Percentiles rank a stretch among this genome's conserved stretches.
These are phyloP conservation scores for Cataglyphis cursor DNA, from an alignment of 2,888 invertebrate genomes.

Conservation along the genomic window DNA sequence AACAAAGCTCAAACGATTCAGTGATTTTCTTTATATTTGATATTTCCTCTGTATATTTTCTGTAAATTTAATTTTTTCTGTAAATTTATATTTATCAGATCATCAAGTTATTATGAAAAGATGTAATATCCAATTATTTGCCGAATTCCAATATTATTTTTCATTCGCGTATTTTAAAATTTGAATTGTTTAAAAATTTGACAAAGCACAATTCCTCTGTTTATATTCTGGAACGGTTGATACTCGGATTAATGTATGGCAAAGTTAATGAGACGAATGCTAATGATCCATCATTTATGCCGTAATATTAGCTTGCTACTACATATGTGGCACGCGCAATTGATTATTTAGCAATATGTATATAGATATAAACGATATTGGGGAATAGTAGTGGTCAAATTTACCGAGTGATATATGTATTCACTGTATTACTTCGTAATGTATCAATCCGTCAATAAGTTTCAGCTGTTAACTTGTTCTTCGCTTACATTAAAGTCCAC, in stretches of 20 bases:
- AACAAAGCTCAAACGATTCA: background rate
- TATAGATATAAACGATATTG: conserved; percentile 31
- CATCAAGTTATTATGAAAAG: background rate
- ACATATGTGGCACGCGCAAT: conserved; percentile 4
- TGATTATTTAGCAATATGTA: conserved; percentile 20
- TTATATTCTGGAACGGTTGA: background rate
- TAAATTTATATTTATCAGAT: background rate
- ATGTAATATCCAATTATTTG: background rate
- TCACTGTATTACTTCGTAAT: conserved; percentile 64
- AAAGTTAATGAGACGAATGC: conserved; percentile 33
- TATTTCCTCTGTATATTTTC: background rate
- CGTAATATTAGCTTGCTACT: background rate
- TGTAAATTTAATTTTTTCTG: background rate
- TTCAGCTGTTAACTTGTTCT: conserved; percentile 24
- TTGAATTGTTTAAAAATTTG: background rate
- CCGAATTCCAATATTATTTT: background rate
- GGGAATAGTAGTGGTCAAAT: conserved; percentile 11
- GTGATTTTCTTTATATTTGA: background rate
- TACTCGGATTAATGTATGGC: background rate
- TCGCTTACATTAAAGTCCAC: conserved; percentile 3
- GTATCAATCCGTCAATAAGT: conserved; percentile 34
- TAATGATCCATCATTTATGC: conserved; percentile 27
- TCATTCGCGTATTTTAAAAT: background rate
- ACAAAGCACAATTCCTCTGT: background rate
- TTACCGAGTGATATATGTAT: conserved; percentile 56